Evolutionary conservation across 1,140 invertebrate genomes (phyloP).

Genomic region (Epicauta chinensis): DNA sequence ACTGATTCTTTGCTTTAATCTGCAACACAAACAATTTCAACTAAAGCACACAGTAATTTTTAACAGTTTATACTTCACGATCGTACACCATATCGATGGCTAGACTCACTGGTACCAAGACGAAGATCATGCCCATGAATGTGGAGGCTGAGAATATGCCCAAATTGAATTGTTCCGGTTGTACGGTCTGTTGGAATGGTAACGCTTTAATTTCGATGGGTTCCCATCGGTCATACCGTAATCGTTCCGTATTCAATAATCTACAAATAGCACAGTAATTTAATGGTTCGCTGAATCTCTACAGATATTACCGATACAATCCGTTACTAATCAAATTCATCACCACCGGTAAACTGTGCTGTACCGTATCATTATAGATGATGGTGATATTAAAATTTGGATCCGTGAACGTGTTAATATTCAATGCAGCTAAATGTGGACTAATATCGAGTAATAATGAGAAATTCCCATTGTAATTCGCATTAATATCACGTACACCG

Average conservation of each 20-base stretch:
- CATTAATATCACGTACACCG: constrained; percentile 46
- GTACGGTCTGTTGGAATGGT: constrained; percentile 64
- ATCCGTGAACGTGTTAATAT: constrained; percentile 50
- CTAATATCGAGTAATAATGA: constrained; percentile 52
- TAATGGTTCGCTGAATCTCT: not conserved
- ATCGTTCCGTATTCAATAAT: constrained; percentile 31
- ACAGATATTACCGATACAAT: constrained; percentile 46
- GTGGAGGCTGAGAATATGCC: constrained; percentile 64
- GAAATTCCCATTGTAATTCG: constrained; percentile 57
- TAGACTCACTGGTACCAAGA: constrained; percentile 66
- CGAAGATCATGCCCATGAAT: constrained; percentile 73
- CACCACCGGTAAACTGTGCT: constrained; percentile 71
- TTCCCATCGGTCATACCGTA: constrained; percentile 29
- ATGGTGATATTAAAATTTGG: constrained; percentile 52
- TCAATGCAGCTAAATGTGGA: constrained; percentile 60
- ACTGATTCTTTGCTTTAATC: constrained; percentile 76
- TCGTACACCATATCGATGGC: constrained; percentile 79
- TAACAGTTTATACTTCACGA: constrained; percentile 58
- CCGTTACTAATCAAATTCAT: constrained; percentile 69
- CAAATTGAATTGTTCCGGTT: constrained; percentile 62
- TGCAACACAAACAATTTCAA: constrained; percentile 51
- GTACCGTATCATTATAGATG: constrained; percentile 72
- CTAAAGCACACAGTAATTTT: no score
- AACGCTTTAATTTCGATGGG: constrained; percentile 51
- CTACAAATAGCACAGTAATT: constrained; percentile 23